These are phyloP conservation scores for Manis javanica DNA, from an alignment of 2,797 vertebrate genomes.

Conservation along the genomic window DNA sequence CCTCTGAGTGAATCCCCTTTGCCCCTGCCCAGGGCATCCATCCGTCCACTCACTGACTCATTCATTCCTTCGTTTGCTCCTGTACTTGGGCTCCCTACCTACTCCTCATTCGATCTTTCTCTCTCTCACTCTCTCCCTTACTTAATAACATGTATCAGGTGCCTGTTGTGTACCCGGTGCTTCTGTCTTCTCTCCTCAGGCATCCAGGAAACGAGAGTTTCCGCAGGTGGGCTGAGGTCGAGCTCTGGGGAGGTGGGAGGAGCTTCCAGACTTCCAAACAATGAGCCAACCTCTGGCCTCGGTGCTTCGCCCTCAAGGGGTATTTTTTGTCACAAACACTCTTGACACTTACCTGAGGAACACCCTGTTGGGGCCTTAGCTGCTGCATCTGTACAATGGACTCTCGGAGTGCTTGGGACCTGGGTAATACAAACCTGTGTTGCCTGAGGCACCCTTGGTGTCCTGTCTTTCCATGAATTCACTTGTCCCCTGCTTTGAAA, in stretches of 20 bases:
- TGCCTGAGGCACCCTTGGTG: not conserved
- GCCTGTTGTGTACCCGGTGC: not conserved
- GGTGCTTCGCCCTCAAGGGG: not conserved
- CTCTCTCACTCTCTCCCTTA: not conserved
- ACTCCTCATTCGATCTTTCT: not conserved
- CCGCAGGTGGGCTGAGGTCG: not conserved
- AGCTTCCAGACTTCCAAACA: too few species aligned
- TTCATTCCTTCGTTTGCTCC: not conserved
- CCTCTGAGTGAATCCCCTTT: not conserved
- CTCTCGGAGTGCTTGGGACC: not conserved
- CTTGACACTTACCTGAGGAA: not conserved
- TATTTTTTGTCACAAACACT: not conserved
- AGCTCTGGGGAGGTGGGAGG: not conserved
- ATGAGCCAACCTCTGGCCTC: not conserved
- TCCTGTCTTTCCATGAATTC: not conserved
- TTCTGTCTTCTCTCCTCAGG: not conserved
- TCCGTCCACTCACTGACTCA: too few species aligned
- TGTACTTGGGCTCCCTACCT: not conserved
- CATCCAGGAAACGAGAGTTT: not conserved
- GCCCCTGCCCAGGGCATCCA: too few species aligned
- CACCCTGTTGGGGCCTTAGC: not conserved
- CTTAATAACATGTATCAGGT: not conserved
- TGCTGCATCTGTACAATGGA: not conserved
- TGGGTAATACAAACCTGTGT: not conserved
- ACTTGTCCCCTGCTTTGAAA: not conserved